Percentiles rank a stretch among this genome's conserved stretches.
These are phyloP conservation scores for Melanophora roralis DNA, from an alignment of 2,888 invertebrate species.

Conservation along the genomic window DNA sequence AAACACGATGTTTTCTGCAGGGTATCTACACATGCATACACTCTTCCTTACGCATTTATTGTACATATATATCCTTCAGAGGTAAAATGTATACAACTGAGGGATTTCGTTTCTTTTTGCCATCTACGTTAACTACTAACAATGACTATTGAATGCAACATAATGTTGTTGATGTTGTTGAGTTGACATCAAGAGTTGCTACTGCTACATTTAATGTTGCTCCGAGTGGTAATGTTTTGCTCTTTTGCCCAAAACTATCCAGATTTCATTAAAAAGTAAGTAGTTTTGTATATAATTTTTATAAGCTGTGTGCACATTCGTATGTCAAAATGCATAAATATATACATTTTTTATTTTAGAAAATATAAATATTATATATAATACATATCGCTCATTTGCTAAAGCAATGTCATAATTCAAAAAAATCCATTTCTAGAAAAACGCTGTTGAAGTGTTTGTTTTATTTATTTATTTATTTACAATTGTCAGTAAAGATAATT, in stretches of 20 bases:
- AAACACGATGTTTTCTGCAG: too few species aligned
- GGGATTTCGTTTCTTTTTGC: slow-evolving; percentile 18
- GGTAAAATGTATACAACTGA: slow-evolving; percentile 54
- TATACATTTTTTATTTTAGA: too few species aligned
- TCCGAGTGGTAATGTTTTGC: not conserved
- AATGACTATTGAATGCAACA: slow-evolving; percentile 45
- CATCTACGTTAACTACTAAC: slow-evolving; percentile 10
- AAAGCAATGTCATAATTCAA: too few species aligned
- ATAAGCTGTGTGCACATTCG: slow-evolving; percentile 17
- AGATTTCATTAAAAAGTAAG: slow-evolving; percentile 7
- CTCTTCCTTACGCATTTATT: not conserved
- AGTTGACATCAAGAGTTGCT: slow-evolving; percentile 50
- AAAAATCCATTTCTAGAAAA: too few species aligned
- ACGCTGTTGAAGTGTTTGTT: too few species aligned
- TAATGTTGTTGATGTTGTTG: slow-evolving; percentile 49
- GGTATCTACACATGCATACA: not conserved
- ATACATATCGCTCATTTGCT: too few species aligned
- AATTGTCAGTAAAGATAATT: too few species aligned
- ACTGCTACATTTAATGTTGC: slow-evolving; percentile 15
- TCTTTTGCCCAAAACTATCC: not conserved
- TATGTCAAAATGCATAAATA: slow-evolving; percentile 9
- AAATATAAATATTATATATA: slow-evolving; percentile 22
- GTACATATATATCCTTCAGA: slow-evolving; percentile 54
- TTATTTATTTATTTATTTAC: too few species aligned
- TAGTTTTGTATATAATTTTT: slow-evolving; percentile 35